Evolutionary conservation across 2,113 vertebrate genomes (phyloP), one percentile per base, ranked within the genome.

Genomic region (Dipodomys stephensi): DNA sequence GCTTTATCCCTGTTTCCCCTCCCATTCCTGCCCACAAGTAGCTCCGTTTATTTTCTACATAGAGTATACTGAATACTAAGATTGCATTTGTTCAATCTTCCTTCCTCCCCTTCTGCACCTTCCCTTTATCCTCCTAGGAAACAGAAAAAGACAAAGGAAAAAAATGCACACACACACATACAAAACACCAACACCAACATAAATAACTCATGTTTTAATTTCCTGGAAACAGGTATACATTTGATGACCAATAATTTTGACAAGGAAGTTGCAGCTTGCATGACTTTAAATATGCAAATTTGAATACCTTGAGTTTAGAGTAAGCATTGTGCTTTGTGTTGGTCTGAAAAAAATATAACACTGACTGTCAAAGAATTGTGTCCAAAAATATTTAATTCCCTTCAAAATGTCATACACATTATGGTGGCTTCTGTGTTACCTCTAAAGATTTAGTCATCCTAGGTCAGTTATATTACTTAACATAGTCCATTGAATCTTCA

Each of bases 251-350:
- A 98, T 98, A 98, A 98, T 98, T 95, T 98, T 96, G 98, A 98
- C 97, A 97, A 98, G 98, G 97, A 97, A 97, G 98, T 98, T 97
- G 98, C 98, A 97, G 97, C 98, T 98, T 98, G 98, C 98, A 98
- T 97, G 97, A 98, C 98, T 97, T 98, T 98, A 95, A 94, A 89
- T 91, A 96, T 87, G 96, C 97, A 97, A 98, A 97, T 92, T 98
- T 98, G 98, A 98, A 98, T 99, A 98, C 78, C 98, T 27, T 64
- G 98, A 98, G 97, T 98, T 98, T 98, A 97, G 98, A 97, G 98
- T 98, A 98, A 96, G 98, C 98, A 98, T 99, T 99, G 98, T 99
- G 99, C 98, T 99, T 98, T 98, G 98, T 99, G 98, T 98, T 99
- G 98, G 98, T 98, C 97, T 98, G 97, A 39, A 39, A 97, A 98